Conservation (phyloP, 2,888 invertebrate species). For the Kryphioiulus occultus region DNA sequence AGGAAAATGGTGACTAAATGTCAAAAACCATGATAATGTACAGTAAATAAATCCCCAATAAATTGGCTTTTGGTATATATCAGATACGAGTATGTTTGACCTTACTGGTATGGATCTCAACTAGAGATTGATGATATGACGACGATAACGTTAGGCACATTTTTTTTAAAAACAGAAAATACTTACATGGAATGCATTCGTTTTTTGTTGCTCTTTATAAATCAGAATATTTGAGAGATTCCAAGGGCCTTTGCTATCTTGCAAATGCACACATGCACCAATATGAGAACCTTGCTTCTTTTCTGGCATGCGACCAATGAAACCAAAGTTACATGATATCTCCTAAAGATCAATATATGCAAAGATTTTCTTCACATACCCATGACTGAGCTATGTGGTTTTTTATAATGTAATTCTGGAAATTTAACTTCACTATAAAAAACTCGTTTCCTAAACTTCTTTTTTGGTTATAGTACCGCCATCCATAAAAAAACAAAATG, state of each 20-base stretch:
- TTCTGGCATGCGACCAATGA: neutral
- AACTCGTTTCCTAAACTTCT: too few species aligned
- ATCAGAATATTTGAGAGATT: neutral
- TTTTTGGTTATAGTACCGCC: too few species aligned
- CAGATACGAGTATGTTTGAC: neutral
- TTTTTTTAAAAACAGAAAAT: neutral
- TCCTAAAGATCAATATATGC: too few species aligned
- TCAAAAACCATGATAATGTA: neutral
- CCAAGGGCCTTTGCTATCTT: neutral
- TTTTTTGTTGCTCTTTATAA: neutral
- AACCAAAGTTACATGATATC: too few species aligned
- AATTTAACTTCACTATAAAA: neutral
- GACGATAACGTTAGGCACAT: neutral
- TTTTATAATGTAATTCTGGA: too few species aligned
- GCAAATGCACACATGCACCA: neutral
- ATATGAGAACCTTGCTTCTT: neutral
- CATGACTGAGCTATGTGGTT: too few species aligned
- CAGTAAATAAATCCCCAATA: neutral
- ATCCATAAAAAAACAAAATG: too few species aligned
- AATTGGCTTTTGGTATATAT: neutral
- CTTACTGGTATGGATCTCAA: neutral
- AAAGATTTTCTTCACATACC: too few species aligned
- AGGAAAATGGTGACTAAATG: neutral
- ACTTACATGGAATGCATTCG: neutral
- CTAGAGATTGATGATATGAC: constrained; percentile 14